Evolutionary conservation across 2,113 vertebrate species (phyloP).

Genomic region (Coturnix japonica): DNA sequence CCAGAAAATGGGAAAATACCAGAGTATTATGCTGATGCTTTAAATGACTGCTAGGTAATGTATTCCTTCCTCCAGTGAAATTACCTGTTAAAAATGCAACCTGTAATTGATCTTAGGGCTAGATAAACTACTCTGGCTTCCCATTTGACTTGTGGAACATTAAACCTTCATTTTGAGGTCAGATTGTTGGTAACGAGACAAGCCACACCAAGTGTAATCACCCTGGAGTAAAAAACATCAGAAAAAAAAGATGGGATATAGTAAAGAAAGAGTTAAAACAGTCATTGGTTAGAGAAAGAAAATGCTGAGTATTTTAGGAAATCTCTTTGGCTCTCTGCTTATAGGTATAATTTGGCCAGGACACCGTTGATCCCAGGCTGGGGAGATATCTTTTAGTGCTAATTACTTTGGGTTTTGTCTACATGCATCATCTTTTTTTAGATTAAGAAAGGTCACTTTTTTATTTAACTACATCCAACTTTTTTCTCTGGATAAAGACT

Average conservation of each 20-base stretch:
- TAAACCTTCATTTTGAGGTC: not conserved
- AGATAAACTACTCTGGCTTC: not conserved
- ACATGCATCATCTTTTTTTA: not conserved
- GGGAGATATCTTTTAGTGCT: not conserved
- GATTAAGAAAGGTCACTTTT: not conserved
- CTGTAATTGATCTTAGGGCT: not conserved
- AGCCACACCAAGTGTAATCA: not conserved
- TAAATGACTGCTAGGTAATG: not conserved
- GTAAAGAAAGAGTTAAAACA: not conserved
- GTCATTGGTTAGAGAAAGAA: not conserved
- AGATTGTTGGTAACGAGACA: not conserved
- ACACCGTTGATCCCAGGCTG: not conserved
- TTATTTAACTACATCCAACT: not conserved
- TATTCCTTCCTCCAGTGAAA: not conserved
- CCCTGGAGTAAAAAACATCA: not conserved
- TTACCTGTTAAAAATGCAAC: not conserved
- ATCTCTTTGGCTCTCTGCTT: not conserved
- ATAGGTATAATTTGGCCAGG: not conserved
- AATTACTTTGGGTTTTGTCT: not conserved
- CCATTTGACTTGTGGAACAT: not conserved
- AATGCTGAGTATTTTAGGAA: not conserved
- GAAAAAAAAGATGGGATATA: not conserved
- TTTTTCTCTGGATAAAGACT: not conserved
- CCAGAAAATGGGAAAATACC: slow-evolving; percentile 39
- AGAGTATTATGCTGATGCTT: slow-evolving; percentile 30